Conservation (phyloP, 1,140 invertebrate genomes). For the Conus betulinus region DNA sequence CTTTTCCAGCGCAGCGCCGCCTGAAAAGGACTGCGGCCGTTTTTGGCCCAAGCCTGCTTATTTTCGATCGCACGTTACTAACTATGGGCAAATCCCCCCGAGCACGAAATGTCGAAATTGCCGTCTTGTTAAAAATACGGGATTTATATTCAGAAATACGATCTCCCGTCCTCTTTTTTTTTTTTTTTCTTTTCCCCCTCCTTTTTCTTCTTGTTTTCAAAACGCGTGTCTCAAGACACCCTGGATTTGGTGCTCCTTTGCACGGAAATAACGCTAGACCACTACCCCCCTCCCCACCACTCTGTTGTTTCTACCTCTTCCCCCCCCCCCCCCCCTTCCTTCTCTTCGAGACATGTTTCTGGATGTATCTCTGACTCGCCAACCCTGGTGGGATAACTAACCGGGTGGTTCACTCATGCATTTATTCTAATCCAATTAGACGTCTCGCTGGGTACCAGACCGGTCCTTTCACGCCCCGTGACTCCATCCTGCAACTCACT, state of each 20-base stretch:
- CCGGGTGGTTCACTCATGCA: too few species aligned
- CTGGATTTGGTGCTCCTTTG: too few species aligned
- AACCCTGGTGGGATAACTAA: too few species aligned
- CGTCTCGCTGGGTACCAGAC: neutral
- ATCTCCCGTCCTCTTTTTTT: neutral
- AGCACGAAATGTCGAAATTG: neutral
- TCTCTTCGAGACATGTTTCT: too few species aligned
- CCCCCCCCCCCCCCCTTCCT: too few species aligned
- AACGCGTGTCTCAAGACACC: neutral
- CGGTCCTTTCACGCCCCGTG: neutral
- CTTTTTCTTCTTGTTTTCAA: neutral
- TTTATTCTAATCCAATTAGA: too few species aligned
- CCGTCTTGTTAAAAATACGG: neutral
- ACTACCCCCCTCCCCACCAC: neutral
- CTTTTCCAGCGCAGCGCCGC: too few species aligned
- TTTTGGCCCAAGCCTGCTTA: neutral
- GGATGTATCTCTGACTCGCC: too few species aligned
- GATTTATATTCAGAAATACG: neutral
- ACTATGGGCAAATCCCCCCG: neutral
- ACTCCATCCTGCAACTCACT: neutral
- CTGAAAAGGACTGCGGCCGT: neutral
- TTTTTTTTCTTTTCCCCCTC: too few species aligned
- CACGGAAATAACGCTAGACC: neutral
- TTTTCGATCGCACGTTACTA: neutral
- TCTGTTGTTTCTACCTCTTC: neutral